A percentile compares a stretch with the other conserved stretches of the same genome.
Conservation (phyloP, 2,888 invertebrate species). For the Polymixis flavicincta region DNA sequence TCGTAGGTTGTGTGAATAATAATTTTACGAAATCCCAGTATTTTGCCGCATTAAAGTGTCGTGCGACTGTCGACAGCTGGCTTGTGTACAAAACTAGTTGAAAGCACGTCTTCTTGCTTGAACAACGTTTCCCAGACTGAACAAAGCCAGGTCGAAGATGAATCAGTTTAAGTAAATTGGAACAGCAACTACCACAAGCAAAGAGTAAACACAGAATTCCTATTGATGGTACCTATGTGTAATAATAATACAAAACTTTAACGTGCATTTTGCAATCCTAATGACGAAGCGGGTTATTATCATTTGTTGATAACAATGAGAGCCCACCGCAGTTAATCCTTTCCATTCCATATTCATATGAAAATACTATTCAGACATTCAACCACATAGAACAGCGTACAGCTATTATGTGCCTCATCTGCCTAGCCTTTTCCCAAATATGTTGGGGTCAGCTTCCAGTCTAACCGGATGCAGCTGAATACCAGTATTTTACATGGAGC, state of each 20-base stretch:
- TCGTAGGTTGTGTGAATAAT: slow-evolving; percentile 2
- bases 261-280: slow-evolving; percentile 2
- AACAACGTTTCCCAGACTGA: slow-evolving; percentile 1
- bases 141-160: slow-evolving; percentile 14
- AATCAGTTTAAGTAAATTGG: not conserved
- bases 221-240: not conserved
- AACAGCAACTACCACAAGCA: slow-evolving; percentile 1
- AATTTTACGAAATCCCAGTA: slow-evolving; percentile 2
- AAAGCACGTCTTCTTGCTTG: slow-evolving; percentile 15
- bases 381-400: not conserved
- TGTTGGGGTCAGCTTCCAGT: no score
- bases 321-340: slow-evolving; percentile 16
- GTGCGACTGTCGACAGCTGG: slow-evolving; percentile 14
- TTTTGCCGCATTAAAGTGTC: slow-evolving; percentile 20
- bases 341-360: slow-evolving; percentile 31
- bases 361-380: slow-evolving; percentile 19
- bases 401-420: no score
- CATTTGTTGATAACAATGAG: slow-evolving; percentile 25
- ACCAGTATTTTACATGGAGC: no score
- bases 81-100: slow-evolving; percentile 19
- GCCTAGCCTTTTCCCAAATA: no score
- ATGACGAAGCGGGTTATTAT: slow-evolving; percentile 12
- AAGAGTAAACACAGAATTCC: not conserved
- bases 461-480: no score
- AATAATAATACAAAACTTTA: slow-evolving; percentile 3